Conservation (phyloP, 2,113 vertebrate genomes). For the Salvelinus namaycush region DNA sequence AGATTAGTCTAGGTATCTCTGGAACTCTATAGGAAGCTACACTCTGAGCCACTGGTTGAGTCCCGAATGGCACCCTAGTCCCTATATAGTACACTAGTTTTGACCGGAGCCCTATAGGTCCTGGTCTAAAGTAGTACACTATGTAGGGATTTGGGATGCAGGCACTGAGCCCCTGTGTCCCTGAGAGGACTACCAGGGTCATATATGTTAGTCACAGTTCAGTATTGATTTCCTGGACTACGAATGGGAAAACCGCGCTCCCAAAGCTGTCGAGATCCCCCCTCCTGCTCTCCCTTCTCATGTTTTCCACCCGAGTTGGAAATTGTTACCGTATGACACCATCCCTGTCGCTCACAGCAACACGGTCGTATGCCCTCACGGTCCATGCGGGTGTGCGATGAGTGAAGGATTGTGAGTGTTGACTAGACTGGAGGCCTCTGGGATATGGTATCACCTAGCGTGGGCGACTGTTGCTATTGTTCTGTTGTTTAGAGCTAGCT, state of each 20-base stretch:
- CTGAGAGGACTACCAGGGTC: not conserved
- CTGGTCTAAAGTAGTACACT: too few species aligned
- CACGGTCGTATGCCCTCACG: conserved; percentile 18
- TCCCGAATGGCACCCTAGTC: too few species aligned
- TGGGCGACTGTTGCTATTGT: conserved; percentile 47
- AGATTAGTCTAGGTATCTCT: conserved; percentile 48
- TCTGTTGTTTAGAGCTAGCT: conserved; percentile 23
- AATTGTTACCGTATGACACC: conserved; percentile 55
- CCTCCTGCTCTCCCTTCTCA: conserved; percentile 9
- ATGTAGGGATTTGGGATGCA: too few species aligned
- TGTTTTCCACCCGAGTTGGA: conserved; percentile 58
- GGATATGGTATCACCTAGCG: conserved; percentile 17
- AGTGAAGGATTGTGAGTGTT: conserved; percentile 47
- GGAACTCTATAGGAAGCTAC: not conserved
- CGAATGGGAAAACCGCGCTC: conserved; percentile 61
- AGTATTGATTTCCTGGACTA: conserved; percentile 49
- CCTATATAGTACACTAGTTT: too few species aligned
- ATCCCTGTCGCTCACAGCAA: conserved; percentile 12
- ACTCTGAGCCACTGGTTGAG: too few species aligned
- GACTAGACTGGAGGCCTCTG: conserved; percentile 34
- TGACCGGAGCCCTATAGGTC: too few species aligned
- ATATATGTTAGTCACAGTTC: conserved; percentile 28
- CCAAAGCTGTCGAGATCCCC: not conserved
- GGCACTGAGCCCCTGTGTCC: too few species aligned
- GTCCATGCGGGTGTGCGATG: conserved; percentile 54